phyloP scores from a whole-genome alignment of 1,140 invertebrate species.

The Nixonia krombeini region DNA sequence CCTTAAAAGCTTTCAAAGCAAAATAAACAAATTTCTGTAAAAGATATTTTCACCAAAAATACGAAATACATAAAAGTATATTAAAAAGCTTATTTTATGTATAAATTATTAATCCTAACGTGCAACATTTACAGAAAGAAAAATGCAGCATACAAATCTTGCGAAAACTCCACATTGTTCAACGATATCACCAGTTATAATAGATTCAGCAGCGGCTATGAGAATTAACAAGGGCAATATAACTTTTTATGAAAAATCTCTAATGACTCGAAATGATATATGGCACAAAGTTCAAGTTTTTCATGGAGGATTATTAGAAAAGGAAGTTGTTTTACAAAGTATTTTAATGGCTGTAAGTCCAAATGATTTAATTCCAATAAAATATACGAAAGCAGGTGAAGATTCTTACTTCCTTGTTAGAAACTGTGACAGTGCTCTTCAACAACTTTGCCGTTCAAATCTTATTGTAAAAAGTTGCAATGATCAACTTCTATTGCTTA shows the following conservation, averaged over 20 bases:
- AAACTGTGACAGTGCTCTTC: constrained; percentile 70
- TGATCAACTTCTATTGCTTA: constrained; percentile 63
- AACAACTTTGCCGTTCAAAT: constrained; percentile 68
- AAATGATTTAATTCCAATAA: constrained; percentile 71
- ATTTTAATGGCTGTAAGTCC: constrained; percentile 70
- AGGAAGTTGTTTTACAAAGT: constrained; percentile 67
- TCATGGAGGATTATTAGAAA: constrained; percentile 56
- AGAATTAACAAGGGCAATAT: constrained; percentile 54
- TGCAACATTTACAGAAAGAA: too few species aligned
- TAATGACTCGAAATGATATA: constrained; percentile 61
- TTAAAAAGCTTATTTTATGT: too few species aligned
- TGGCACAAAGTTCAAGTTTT: constrained; percentile 63
- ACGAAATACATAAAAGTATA: too few species aligned
- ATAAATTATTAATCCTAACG: too few species aligned
- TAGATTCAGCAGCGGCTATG: constrained; percentile 54
- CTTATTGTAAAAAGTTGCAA: constrained; percentile 64
- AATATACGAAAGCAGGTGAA: constrained; percentile 60
- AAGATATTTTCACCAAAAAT: too few species aligned
- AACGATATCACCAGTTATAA: constrained; percentile 32
- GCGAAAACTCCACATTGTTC: constrained; percentile 1
- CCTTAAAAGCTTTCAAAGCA: too few species aligned
- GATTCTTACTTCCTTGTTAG: constrained; percentile 68
- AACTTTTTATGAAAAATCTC: constrained; percentile 54
- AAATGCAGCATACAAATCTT: too few species aligned
- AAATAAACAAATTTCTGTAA: too few species aligned